Conservation (phyloP, 2,888 invertebrate species). For the Chrysolina americana region DNA sequence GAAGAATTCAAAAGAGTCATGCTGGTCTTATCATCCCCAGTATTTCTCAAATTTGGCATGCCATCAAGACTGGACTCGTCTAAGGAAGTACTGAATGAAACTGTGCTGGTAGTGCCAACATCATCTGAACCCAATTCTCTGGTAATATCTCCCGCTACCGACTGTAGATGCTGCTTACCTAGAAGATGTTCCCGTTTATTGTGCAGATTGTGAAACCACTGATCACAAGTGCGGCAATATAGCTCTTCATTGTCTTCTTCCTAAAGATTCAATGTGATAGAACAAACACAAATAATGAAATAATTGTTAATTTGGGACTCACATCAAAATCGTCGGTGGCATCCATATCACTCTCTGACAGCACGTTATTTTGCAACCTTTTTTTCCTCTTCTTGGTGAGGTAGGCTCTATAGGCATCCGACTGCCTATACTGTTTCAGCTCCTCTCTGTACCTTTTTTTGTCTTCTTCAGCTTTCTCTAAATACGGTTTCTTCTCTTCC, state of each 20-base stretch:
- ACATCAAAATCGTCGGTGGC: slow-evolving; percentile 72
- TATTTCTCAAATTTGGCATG: slow-evolving; percentile 54
- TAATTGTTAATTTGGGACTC: slow-evolving; percentile 51
- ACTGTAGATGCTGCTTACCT: slow-evolving; percentile 72
- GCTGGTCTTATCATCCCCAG: slow-evolving; percentile 29
- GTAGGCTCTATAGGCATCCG: slow-evolving; percentile 72
- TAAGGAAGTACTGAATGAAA: slow-evolving; percentile 62
- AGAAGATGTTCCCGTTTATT: slow-evolving; percentile 75
- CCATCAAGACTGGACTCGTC: slow-evolving; percentile 69
- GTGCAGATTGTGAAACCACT: slow-evolving; percentile 74
- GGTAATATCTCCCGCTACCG: slow-evolving; percentile 67
- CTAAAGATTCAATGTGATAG: slow-evolving; percentile 57
- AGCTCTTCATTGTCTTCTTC: slow-evolving; percentile 74
- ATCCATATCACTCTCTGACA: slow-evolving; percentile 71
- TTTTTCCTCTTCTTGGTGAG: slow-evolving; percentile 71
- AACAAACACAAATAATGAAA: slow-evolving; percentile 15
- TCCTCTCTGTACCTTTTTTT: slow-evolving; percentile 73
- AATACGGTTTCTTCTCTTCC: slow-evolving; percentile 73
- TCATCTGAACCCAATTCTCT: slow-evolving; percentile 63
- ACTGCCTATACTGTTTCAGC: slow-evolving; percentile 72
- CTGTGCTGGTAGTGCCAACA: slow-evolving; percentile 48
- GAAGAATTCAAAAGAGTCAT: slow-evolving; percentile 47
- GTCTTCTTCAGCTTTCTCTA: slow-evolving; percentile 73
- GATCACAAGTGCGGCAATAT: slow-evolving; percentile 74
- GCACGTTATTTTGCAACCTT: slow-evolving; percentile 66